phyloP scores from a whole-genome alignment of 2,113 vertebrate species.

The Oncorhynchus kisutch region DNA sequence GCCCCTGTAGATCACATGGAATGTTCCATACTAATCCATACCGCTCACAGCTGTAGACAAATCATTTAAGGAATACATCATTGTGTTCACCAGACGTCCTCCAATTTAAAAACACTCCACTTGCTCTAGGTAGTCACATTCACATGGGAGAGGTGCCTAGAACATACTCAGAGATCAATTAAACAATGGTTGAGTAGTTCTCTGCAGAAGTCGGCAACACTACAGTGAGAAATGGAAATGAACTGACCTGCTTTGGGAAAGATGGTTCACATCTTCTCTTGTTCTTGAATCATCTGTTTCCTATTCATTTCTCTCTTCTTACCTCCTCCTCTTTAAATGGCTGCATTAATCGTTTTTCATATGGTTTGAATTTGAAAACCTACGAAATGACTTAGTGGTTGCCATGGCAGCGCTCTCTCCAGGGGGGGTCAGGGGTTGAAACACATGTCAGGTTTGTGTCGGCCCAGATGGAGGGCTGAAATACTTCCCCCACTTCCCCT shows the following conservation, averaged over 20 bases:
- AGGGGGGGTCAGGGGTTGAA: constrained; percentile 36
- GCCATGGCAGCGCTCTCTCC: constrained; percentile 32
- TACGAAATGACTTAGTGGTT: constrained; percentile 36
- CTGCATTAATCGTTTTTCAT: constrained; percentile 43
- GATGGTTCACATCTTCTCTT: constrained; percentile 23
- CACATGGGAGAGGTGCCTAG: neutral
- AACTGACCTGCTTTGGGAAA: constrained; percentile 19
- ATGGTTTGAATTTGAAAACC: constrained; percentile 43
- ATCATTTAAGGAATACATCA: constrained; percentile 56
- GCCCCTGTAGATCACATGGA: constrained; percentile 58
- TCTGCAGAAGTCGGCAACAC: neutral
- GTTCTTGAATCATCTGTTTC: constrained; percentile 45
- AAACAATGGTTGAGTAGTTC: too few relatives aligned
- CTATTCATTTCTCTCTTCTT: constrained; percentile 31
- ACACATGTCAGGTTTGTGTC: constrained; percentile 36
- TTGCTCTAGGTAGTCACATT: too few relatives aligned
- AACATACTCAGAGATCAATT: neutral
- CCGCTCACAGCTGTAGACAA: constrained; percentile 49
- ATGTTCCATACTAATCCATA: constrained; percentile 50
- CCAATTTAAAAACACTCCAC: too few relatives aligned
- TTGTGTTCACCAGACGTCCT: constrained; percentile 18
- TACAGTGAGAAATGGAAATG: neutral
- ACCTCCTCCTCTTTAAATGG: constrained; percentile 28
- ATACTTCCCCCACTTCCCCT: constrained; percentile 35
- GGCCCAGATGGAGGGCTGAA: constrained; percentile 52